Base-by-base conservation (phyloP, 2,888 invertebrate genomes). In the Campoletis raptor region DNA sequence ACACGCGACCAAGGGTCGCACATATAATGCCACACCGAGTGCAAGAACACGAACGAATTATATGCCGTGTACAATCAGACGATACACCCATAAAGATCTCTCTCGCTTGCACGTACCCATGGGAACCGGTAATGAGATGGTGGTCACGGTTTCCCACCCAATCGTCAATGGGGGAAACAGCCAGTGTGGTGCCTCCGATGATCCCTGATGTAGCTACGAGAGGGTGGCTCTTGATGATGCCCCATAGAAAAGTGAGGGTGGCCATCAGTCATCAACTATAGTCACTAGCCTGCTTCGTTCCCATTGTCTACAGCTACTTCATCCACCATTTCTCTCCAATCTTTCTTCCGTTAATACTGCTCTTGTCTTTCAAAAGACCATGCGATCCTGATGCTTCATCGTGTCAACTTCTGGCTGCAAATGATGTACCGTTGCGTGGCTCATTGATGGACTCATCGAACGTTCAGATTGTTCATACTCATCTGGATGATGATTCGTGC, bases 41-140 rank as follows among this genome's bases (percentile, higher is more conserved):
- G 66, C 69, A 81, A 64, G 69, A 74, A 73, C 83, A 81, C 77
- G 78, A 84, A 81, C 54, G 83, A 83, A 83, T 83, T 83, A 69
- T 81, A 72, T 73, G 77, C 86, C 15, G 66, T 77, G 69, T 66
- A 73, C 86, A 86, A 80, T 73, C 66, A 70, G 42, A 67, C 36
- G 45, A 61, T 57, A 45, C 54, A 69, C 61, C 10, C 24, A 24
- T 30, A 73, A 10, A 10, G 36, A 18, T 54, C 54, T 76, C 67
- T 70, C 89, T 86, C n/a, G n/a, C 86, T 87, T 88, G 86, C 87
- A 86, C 86, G 91, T 89, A 90, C 94, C 92, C 94, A 93, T 94
- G 94, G 94, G 94, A 94, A 94, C 94, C 90, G 90, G 92, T 94
- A 94, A 94, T 94, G 94, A 94, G 94, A 94, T 93, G 93, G 94